Percentiles rank a stretch among this genome's conserved stretches.
phyloP scores from a whole-genome alignment of 2,797 vertebrate genomes.

The Nannoperca obscura region DNA sequence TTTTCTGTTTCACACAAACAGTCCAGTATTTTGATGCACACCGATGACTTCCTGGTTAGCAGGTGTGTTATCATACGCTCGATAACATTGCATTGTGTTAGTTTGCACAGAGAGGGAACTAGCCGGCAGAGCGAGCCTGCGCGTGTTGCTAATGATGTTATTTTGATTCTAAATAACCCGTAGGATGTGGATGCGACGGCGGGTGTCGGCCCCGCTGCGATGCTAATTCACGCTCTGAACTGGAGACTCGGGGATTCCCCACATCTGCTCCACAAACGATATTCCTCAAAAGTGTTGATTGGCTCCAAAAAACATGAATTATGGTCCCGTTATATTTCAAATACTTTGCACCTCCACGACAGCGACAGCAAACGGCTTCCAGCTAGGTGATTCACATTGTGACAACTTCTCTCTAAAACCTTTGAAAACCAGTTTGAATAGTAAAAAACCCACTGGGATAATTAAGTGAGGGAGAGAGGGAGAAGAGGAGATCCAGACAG shows the following conservation, averaged over 20 bases:
- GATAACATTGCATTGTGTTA: neutral
- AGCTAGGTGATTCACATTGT: neutral
- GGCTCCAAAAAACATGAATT: neutral
- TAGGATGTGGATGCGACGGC: neutral
- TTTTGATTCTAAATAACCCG: neutral
- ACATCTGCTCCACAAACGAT: slow-evolving; percentile 1
- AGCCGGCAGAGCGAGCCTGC: neutral
- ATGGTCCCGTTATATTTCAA: neutral
- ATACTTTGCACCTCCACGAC: slow-evolving; percentile 8
- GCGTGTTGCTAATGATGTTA: neutral
- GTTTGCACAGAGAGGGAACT: neutral
- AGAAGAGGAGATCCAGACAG: neutral
- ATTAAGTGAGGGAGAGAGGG: neutral
- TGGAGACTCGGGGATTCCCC: neutral
- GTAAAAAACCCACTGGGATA: no score
- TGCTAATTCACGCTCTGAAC: slow-evolving; percentile 2
- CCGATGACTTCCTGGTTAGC: neutral
- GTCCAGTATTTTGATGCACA: no score
- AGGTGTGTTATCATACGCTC: neutral
- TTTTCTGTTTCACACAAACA: no score
- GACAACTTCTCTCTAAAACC: neutral
- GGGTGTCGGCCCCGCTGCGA: neutral
- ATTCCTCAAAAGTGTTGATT: slow-evolving; percentile 7
- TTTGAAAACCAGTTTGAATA: no score
- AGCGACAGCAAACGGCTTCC: neutral